Evolutionary conservation across 35 echinoderm and acorn worm genomes (phyloP).

Genomic region (Hemicentrotus pulcherrimus): DNA sequence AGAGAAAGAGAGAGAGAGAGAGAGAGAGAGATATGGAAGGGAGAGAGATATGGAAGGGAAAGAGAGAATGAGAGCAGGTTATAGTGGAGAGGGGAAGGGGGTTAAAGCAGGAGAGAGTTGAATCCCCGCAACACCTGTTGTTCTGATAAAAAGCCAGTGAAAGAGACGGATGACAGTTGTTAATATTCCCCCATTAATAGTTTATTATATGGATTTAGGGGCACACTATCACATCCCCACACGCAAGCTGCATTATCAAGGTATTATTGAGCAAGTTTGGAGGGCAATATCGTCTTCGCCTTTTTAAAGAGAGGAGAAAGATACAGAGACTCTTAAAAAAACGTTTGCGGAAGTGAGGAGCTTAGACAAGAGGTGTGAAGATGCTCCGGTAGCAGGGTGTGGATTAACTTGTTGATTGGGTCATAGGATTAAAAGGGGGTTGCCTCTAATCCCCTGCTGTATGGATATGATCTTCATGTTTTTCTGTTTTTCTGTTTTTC

Average conservation of each 20-base stretch:
- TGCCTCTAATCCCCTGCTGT: neutral
- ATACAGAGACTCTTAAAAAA: neutral
- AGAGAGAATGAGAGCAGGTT: neutral
- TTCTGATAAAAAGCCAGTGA: neutral
- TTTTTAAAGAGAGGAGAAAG: neutral
- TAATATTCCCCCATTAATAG: neutral
- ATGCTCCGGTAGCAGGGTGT: neutral
- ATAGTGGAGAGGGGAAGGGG: neutral
- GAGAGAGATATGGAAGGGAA: too few species aligned
- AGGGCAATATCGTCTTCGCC: neutral
- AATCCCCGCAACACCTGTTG: neutral
- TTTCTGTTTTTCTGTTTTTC: neutral
- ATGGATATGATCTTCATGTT: neutral
- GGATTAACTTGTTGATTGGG: conserved; percentile 11
- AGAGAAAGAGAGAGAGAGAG: too few species aligned
- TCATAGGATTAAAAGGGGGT: neutral
- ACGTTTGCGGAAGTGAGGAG: neutral
- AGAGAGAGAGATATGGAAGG: too few species aligned
- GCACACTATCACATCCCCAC: neutral
- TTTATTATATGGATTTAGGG: neutral
- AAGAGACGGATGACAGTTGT: neutral
- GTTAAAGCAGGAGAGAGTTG: neutral
- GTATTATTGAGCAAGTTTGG: neutral
- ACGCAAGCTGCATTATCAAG: neutral
- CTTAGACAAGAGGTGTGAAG: neutral